Percentiles rank a stretch among this genome's conserved stretches.
phyloP scores from a whole-genome alignment of 92 coral and sea anemone genomes.

The Isaurus tuberculatus region DNA sequence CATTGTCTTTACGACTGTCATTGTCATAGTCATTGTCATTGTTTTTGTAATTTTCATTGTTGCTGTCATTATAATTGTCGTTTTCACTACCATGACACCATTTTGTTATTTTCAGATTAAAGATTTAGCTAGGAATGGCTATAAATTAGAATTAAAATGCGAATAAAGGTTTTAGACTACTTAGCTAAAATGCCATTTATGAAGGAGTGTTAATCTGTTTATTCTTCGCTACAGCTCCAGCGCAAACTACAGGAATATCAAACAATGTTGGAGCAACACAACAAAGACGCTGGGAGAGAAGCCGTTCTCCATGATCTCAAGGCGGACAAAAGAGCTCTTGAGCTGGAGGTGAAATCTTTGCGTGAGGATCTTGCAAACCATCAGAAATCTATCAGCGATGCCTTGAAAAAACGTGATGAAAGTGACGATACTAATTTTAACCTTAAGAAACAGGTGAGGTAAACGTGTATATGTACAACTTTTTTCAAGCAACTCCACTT shows the following conservation, averaged over 20 bases:
- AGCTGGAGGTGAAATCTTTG: constrained; percentile 80
- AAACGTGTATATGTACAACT: neutral
- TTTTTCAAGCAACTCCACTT: too few species aligned
- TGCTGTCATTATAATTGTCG: too few species aligned
- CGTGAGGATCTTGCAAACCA: constrained; percentile 85
- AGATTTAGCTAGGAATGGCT: too few species aligned
- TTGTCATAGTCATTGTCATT: too few species aligned
- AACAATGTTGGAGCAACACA: constrained; percentile 90
- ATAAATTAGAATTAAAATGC: neutral
- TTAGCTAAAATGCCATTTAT: neutral
- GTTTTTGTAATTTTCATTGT: too few species aligned
- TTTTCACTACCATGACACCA: too few species aligned
- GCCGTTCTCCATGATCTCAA: constrained; percentile 80
- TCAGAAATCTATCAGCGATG: constrained; percentile 79
- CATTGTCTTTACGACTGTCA: too few species aligned
- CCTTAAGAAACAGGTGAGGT: constrained; percentile 70
- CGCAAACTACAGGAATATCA: constrained; percentile 89
- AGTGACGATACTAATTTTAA: constrained; percentile 82
- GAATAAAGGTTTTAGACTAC: neutral
- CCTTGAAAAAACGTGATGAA: constrained; percentile 84
- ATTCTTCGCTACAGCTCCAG: constrained; percentile 45
- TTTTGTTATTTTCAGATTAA: too few species aligned
- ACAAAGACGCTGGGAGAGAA: constrained; percentile 81
- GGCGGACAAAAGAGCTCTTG: constrained; percentile 84
- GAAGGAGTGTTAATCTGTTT: neutral